These are phyloP conservation scores for Monopis laevigella DNA, from an alignment of 2,888 invertebrate species.

Conservation along the genomic window DNA sequence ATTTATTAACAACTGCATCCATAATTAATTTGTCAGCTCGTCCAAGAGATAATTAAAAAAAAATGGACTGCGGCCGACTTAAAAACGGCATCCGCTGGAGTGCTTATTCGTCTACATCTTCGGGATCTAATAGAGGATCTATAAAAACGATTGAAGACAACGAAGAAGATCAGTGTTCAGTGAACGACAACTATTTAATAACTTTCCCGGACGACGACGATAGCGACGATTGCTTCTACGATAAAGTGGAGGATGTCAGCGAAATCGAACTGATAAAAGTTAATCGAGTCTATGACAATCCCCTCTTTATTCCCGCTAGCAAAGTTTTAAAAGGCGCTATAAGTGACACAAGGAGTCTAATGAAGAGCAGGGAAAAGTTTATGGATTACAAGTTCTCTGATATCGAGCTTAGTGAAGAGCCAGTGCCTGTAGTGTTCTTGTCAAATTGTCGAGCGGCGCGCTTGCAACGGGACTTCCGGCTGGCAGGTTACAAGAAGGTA, in stretches of 20 bases:
- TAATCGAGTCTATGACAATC: conserved; percentile 45
- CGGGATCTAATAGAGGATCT: conserved; percentile 28
- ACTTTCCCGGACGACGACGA: conserved; percentile 40
- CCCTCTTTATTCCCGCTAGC: conserved; percentile 41
- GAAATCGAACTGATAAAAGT: conserved; percentile 25
- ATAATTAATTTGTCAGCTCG: background rate
- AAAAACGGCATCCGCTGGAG: conserved; percentile 40
- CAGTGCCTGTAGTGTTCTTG: conserved; percentile 57
- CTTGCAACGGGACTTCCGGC: conserved; percentile 63
- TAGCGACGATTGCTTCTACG: conserved; percentile 29
- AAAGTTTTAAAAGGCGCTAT: conserved; percentile 47
- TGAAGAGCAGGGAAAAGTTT: conserved; percentile 41
- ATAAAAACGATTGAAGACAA: conserved; percentile 30
- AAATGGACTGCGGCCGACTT: conserved; percentile 48
- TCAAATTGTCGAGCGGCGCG: conserved; percentile 59
- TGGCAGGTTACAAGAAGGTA: conserved; percentile 69
- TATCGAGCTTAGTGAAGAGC: conserved; percentile 47
- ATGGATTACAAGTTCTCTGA: conserved; percentile 57
- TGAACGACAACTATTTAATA: conserved; percentile 41
- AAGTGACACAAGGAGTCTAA: conserved; percentile 47
- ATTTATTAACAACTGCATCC: background rate
- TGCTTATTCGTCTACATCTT: conserved; percentile 30
- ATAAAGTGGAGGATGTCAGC: conserved; percentile 18
- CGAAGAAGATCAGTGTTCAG: conserved; percentile 28
- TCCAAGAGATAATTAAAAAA: too few relatives aligned